Conservation (phyloP, 2,888 invertebrate genomes). For the Drosophila recens region DNA sequence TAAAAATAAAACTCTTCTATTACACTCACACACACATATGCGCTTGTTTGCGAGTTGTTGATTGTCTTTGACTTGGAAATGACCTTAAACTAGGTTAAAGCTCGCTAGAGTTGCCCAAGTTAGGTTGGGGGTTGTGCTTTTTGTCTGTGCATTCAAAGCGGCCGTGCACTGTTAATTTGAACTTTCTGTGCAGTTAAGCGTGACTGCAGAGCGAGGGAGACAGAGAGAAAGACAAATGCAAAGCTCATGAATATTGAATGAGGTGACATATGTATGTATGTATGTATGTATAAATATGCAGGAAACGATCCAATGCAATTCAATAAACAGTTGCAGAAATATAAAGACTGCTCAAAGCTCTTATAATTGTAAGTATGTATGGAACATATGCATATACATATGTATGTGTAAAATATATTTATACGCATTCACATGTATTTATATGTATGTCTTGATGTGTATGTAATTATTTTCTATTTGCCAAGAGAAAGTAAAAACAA, state of each 20-base stretch:
- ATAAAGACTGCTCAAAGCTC: conserved; percentile 39
- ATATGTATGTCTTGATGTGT: neutral
- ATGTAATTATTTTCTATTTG: conserved; percentile 76
- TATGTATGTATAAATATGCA: conserved; percentile 22
- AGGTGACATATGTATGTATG: conserved; percentile 22
- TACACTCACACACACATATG: conserved; percentile 7
- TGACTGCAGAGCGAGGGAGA: conserved; percentile 29
- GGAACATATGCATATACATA: too few relatives aligned
- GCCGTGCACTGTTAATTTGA: conserved; percentile 57
- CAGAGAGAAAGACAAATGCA: conserved; percentile 17
- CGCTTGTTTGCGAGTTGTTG: conserved; percentile 40
- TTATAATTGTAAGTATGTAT: conserved; percentile 19
- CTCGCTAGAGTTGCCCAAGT: conserved; percentile 69
- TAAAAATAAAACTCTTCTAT: conserved; percentile 27
- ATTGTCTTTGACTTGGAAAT: conserved; percentile 78
- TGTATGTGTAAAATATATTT: neutral
- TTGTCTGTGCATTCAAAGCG: too few relatives aligned
- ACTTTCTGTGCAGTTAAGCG: conserved; percentile 76
- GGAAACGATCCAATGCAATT: conserved; percentile 43
- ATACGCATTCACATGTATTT: neutral
- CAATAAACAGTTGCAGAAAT: conserved; percentile 28
- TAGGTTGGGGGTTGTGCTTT: conserved; percentile 37
- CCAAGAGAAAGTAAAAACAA: conserved; percentile 75
- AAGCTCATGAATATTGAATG: conserved; percentile 31
- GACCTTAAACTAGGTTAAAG: conserved; percentile 85